A percentile compares a stretch with the other conserved stretches of the same genome.
These are phyloP conservation scores for Globia sparganii DNA, from an alignment of 2,888 invertebrate genomes.

Conservation along the genomic window DNA sequence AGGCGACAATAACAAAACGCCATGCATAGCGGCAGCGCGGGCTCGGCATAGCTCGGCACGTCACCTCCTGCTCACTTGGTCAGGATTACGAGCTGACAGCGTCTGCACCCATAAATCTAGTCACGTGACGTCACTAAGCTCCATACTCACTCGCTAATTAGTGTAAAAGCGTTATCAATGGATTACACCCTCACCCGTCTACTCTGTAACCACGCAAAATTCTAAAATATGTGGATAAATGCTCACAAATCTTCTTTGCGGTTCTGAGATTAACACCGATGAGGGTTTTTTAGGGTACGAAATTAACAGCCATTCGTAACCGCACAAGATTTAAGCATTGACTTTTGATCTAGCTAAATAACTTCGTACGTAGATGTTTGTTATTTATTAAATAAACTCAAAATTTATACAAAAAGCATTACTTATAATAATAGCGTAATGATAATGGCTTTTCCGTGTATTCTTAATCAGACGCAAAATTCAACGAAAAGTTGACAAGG, in stretches of 20 bases:
- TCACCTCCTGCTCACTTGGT: conserved; percentile 70
- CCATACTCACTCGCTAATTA: conserved; percentile 84
- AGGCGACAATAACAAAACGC: conserved; percentile 22
- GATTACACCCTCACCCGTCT: conserved; percentile 68
- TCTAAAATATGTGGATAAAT: conserved; percentile 64
- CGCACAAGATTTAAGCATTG: conserved; percentile 47
- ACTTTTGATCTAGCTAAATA: conserved; percentile 33
- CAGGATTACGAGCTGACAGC: conserved; percentile 77
- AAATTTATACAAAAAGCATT: not conserved
- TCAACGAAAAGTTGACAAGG: not conserved
- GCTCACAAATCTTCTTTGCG: conserved; percentile 60
- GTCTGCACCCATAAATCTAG: conserved; percentile 82
- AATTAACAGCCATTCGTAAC: conserved; percentile 51
- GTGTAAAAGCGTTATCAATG: conserved; percentile 83
- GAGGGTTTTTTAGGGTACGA: conserved; percentile 51
- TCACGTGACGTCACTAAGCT: conserved; percentile 82
- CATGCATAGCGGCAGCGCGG: conserved; percentile 8
- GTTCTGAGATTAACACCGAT: conserved; percentile 59
- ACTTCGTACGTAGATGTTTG: not conserved
- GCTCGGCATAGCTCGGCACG: conserved; percentile 43
- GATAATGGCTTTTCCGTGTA: not conserved
- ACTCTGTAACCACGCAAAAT: conserved; percentile 59
- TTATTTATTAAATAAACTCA: conserved; percentile 1
- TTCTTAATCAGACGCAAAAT: conserved; percentile 1
- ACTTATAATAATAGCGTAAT: not conserved